These are phyloP conservation scores for Melolontha melolontha DNA, from an alignment of 2,888 invertebrate species.

Conservation along the genomic window DNA sequence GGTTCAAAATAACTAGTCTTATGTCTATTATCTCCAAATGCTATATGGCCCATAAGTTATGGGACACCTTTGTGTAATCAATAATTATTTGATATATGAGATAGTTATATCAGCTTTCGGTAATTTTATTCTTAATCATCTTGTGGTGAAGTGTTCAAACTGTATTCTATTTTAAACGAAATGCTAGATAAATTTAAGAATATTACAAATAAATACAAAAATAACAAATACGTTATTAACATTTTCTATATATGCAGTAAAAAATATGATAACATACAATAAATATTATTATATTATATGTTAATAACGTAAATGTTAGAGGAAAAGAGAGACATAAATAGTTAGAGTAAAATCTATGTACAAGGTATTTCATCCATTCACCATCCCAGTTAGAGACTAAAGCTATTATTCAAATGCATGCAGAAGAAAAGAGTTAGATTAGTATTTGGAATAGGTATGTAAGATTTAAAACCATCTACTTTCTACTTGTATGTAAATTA, in stretches of 20 bases:
- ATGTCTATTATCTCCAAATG: no score
- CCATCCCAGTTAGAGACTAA: slow-evolving; percentile 33
- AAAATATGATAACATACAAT: slow-evolving; percentile 6
- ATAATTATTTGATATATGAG: no score
- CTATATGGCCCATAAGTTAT: no score
- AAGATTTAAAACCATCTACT: slow-evolving; percentile 40
- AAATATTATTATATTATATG: neutral
- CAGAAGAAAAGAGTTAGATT: slow-evolving; percentile 27
- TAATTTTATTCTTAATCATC: no score
- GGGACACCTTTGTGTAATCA: no score
- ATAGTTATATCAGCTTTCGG: no score
- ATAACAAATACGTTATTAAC: slow-evolving; percentile 13
- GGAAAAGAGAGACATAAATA: slow-evolving; percentile 23
- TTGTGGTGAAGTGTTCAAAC: no score
- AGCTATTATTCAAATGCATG: slow-evolving; percentile 32
- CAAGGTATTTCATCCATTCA: slow-evolving; percentile 23
- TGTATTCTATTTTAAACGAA: neutral
- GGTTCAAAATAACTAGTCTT: no score
- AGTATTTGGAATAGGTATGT: slow-evolving; percentile 9
- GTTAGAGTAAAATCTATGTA: slow-evolving; percentile 17
- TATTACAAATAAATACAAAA: slow-evolving; percentile 8
- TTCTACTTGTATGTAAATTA: slow-evolving; percentile 40
- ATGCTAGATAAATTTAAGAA: slow-evolving; percentile 13
- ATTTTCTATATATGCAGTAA: neutral
- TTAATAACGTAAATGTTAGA: slow-evolving; percentile 10